Conservation (phyloP, 2,797 vertebrate species). For the Discoglossus pictus region DNA sequence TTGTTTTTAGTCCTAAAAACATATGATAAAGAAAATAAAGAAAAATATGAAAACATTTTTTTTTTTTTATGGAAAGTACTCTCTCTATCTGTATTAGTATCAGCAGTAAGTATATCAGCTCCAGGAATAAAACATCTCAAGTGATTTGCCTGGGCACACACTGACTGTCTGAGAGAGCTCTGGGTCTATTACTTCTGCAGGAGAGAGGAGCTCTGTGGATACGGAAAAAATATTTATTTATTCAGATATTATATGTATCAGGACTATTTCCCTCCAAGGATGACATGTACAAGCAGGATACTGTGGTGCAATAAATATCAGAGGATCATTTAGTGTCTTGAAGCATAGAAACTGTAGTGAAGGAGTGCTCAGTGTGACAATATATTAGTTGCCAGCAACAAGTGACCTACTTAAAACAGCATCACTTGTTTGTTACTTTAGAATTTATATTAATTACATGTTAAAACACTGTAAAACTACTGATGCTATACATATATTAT, state of each 20-base stretch:
- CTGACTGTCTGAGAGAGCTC: constrained; percentile 10
- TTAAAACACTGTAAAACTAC: too few species aligned
- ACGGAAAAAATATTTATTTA: constrained; percentile 65
- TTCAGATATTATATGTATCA: constrained; percentile 62
- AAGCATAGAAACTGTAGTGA: constrained; percentile 46
- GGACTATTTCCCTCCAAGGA: constrained; percentile 59
- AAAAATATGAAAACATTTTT: too few species aligned
- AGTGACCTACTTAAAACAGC: constrained; percentile 36
- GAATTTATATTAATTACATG: too few species aligned
- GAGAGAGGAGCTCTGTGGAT: constrained; percentile 49
- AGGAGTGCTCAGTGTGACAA: constrained; percentile 46
- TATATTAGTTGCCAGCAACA: constrained; percentile 23
- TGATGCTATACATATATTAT: too few species aligned
- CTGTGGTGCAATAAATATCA: constrained; percentile 69
- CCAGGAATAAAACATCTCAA: not conserved
- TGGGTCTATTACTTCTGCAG: constrained; percentile 52
- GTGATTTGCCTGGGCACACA: too few species aligned
- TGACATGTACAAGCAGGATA: constrained; percentile 57
- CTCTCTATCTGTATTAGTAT: too few species aligned
- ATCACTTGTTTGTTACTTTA: too few species aligned
- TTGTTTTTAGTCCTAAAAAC: too few species aligned
- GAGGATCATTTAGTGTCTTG: constrained; percentile 59
- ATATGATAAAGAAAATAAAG: too few species aligned
- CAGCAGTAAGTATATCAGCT: not conserved
- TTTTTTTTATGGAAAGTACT: too few species aligned